Base-by-base conservation (phyloP, 1,140 invertebrate genomes). In the Drosophila albomicans region DNA sequence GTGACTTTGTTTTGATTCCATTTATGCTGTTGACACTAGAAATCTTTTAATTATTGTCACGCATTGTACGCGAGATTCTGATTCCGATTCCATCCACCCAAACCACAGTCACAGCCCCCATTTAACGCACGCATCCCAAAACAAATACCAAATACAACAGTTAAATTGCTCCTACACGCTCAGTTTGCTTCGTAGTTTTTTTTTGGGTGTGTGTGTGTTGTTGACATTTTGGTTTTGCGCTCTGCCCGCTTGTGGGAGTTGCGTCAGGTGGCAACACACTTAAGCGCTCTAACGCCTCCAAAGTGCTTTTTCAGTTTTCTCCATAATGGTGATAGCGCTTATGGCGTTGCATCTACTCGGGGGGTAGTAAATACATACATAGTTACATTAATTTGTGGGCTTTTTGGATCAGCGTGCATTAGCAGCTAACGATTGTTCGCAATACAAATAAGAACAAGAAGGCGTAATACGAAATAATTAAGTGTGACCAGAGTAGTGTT, bases 41-140 rank as follows among this genome's bases (percentile, higher is more conserved):
- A 85, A 90, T 89, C 86, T 89, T 90, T 89, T 89, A 89, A 89
- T 89, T 89, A 86, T 90, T 90, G 76, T 79, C 85, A 86, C 78
- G 78, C 70, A 81, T 63, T 46, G 41, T 46, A 54, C 57, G 46
- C 51, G 5, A 1, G 5, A 10, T 4, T 13, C 5, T 2, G 3
- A 4, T 5, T 13, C 41, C n/a, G 5, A 5, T 3, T 15, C 28
- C 51, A 67, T 38, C 38, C 43, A 8, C 28, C 20, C 7, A 35
- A 41, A 48, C 30, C 28, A 13, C 65, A 41, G 52, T 15, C 15
- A 41, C 52, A 38, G 7, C 32, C 28, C 28, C 46, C 63, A 25
- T 28, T 11, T 3, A 11, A 48, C 16, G 16, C 48, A 56, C 57
- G 32, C 70, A 73, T 25, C 48, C 54, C 52, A 68, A 68, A 49